A percentile compares a stretch with the other conserved stretches of the same genome.
phyloP scores from a whole-genome alignment of 2,797 vertebrate genomes.

The Simalia tracyae region DNA sequence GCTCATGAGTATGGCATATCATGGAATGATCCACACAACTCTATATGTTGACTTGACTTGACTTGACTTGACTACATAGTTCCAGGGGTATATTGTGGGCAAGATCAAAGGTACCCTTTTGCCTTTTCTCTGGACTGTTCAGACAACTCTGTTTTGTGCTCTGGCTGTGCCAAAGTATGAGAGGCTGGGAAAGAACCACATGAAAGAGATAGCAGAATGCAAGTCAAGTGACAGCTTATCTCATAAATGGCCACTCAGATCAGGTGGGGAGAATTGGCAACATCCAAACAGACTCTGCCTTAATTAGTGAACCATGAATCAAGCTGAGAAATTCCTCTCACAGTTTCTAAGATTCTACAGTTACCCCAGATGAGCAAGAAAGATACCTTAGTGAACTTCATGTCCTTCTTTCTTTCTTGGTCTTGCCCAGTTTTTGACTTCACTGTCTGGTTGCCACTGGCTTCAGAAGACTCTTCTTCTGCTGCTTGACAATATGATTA shows the following conservation, averaged over 20 bases:
- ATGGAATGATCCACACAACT: neutral
- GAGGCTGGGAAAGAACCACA: neutral
- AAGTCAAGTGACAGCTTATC: neutral
- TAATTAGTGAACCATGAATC: neutral
- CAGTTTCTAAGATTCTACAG: neutral
- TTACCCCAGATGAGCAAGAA: neutral
- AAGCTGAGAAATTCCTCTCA: neutral
- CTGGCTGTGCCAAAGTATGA: neutral
- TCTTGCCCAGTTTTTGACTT: neutral
- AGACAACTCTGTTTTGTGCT: neutral
- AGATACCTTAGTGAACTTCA: neutral
- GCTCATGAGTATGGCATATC: neutral
- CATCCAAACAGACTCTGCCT: neutral
- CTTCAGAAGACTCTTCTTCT: neutral
- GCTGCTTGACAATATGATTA: neutral
- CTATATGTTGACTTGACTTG: neutral
- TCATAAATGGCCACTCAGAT: neutral
- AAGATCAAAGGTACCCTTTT: neutral
- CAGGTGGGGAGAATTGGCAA: neutral
- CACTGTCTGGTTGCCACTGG: neutral
- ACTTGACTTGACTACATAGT: neutral
- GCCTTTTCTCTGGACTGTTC: neutral
- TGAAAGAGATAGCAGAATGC: neutral
- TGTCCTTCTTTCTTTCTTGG: neutral
- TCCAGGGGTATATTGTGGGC: neutral